Base-by-base conservation (phyloP, 2,113 vertebrate species). In the Erinaceus europaeus region DNA sequence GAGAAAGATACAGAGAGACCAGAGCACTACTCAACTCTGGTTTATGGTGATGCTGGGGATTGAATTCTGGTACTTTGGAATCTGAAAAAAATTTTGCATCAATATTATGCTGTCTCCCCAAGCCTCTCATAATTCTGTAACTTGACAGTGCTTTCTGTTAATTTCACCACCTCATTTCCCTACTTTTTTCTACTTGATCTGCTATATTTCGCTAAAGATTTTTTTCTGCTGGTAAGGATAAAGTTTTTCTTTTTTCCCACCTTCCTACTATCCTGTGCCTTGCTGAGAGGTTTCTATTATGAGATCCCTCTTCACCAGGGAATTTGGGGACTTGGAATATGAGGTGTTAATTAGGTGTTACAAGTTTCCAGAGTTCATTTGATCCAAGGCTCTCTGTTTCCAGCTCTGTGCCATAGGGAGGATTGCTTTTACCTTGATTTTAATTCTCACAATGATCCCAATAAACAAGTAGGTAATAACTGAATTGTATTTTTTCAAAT, bases 181-280 rank as follows among this genome's bases (percentile, higher is more conserved):
- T n/a, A 1, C 5, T 3, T 44, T 29, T 29, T 14, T 15, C 34
- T 65, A 5, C 40, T 64, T 62, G n/a, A 1, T 23, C 90, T 64
- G 9, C 25, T 83, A 21, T 21, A 53, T 85, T 74, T 82, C n/a
- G 38, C 52, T 4, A 62, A 40, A 79, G 25, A 17, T 52, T 84
- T 53, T 84, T 53, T 53, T 67, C 68, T 78, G 6, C 52, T 71
- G 21, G 5, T 17, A 40, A 10, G 9, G 29, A 9, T 2, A 57
- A n/a, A 14, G 57, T 69, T 3, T 74, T 4, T 34, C 3, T 10
- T 23, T 13, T 13, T 11, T 1, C 9, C 10, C 17, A 38, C 11
- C 38, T 67, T n/a, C 64, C 36, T 40, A 11, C 5, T 6, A 0
- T 29, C 3, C 12, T 1, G 4, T 3, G 17, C 25, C 1, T 2